phyloP scores from a whole-genome alignment of 2,113 vertebrate species.

The Mionectes macconnelli region DNA sequence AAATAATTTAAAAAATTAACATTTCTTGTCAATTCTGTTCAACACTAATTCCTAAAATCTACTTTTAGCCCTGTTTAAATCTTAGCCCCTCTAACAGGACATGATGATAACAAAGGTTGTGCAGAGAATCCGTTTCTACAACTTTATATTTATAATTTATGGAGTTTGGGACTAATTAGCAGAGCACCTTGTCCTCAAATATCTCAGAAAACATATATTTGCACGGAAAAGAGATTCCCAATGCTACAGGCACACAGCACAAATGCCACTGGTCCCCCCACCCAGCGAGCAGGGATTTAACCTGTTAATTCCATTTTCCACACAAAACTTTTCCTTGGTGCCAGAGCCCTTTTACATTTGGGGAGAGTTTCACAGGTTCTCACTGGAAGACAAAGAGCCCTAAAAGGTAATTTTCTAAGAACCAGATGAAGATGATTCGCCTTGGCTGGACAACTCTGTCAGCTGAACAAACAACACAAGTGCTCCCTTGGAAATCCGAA shows the following conservation, averaged over 20 bases:
- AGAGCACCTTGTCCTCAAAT: neutral
- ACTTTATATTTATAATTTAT: accelerated
- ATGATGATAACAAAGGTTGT: neutral
- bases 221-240: neutral
- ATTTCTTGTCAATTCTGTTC: neutral
- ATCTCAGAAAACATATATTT: neutral
- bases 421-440: neutral
- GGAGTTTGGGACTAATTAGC: neutral
- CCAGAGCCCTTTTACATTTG: neutral
- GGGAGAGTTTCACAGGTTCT: no score
- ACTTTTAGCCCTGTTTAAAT: neutral
- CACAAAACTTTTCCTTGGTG: neutral
- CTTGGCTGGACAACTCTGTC: neutral
- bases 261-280: no score
- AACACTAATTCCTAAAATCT: neutral
- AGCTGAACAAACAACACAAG: constrained; percentile 21
- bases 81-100: neutral
- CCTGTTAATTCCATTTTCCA: neutral
- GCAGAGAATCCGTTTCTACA: neutral
- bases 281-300: neutral
- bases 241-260: accelerated
- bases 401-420: neutral
- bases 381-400: neutral
- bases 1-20: accelerated
- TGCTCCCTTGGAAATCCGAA: neutral